phyloP scores from a whole-genome alignment of 2,888 invertebrate genomes.

The Pristionchus entomophagus region DNA sequence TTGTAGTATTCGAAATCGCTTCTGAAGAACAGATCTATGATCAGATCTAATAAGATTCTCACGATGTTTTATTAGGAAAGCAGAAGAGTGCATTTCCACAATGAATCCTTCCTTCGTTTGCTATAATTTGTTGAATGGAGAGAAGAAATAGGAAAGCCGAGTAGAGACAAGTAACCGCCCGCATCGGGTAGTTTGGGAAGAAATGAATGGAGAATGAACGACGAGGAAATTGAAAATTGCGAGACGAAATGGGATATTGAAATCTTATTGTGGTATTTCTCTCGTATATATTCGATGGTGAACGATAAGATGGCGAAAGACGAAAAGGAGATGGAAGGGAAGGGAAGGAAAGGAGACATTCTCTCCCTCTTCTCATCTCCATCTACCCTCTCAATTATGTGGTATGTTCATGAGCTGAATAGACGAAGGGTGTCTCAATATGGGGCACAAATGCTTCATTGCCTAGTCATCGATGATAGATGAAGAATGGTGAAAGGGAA shows the following conservation, averaged over 20 bases:
- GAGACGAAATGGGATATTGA: neutral
- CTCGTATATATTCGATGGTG: conserved; percentile 7
- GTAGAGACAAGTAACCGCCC: conserved; percentile 27
- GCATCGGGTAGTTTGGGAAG: neutral
- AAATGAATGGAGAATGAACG: conserved; percentile 1
- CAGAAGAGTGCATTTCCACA: conserved; percentile 39
- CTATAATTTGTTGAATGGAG: neutral
- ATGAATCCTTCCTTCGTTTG: neutral
- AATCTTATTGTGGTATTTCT: neutral
- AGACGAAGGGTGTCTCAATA: neutral
- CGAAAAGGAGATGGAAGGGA: neutral
- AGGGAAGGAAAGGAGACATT: neutral
- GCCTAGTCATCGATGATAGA: neutral
- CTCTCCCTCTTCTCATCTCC: neutral
- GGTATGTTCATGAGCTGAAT: conserved; percentile 4
- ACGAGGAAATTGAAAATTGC: neutral
- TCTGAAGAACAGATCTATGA: neutral
- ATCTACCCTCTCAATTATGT: conserved; percentile 39
- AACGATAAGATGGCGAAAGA: conserved; percentile 16
- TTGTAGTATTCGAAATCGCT: conserved; percentile 1
- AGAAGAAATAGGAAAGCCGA: neutral
- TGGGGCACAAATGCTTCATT: neutral
- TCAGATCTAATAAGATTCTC: neutral
- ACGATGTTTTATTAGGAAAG: conserved; percentile 8
- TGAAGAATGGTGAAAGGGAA: neutral